Base-by-base conservation (phyloP, 2,113 vertebrate species). In the Carassius carassius region DNA sequence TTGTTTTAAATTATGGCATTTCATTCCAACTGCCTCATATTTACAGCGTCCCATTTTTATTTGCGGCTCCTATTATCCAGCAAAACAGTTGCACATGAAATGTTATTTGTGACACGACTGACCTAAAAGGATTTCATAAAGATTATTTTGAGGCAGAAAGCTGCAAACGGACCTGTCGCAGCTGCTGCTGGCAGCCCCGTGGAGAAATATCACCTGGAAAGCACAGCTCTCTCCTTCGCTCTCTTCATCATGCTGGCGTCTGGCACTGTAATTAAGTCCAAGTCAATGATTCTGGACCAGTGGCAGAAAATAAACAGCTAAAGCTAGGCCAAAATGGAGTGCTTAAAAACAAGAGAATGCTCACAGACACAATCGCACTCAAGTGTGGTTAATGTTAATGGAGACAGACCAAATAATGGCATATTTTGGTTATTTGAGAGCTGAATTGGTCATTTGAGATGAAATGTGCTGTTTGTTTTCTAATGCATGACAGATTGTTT, bases 211-310 rank as follows among this genome's bases (percentile, higher is more conserved):
- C 97, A 98, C 98, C 97, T 98, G 97, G 96, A 99, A 88, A 99
- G 96, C 96, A 95, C 96, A 96, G 96, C 94, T 90, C 96, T 96
- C 96, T 95, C 96, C 96, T 96, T 96, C 96, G 93, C 94, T 94
- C 95, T 96, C 96, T 97, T 96, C 96, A 97, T 96, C 96, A 96
- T 96, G 97, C 95, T 95, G 96, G 96, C 95, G 96, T 97, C 97
- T 98, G 97, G 97, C 97, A 96, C 96, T 97, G 96, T 99, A 99
- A 99, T 99, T 99, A 99, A 99, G 97, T 98, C 96, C 95, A 96
- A 97, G 97, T 98, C 97, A 96, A 97, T 98, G 97, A 97, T 99
- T 97, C 96, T 95, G 94, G 95, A 96, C 96, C 95, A 96, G 96
- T 96, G 95, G 96, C 96, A 97, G 93, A 92, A 98, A 99, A 97